A percentile compares a stretch with the other conserved stretches of the same genome.
Evolutionary conservation across 2,113 vertebrate genomes (phyloP).

Genomic region (Nycticryphes semicollaris): DNA sequence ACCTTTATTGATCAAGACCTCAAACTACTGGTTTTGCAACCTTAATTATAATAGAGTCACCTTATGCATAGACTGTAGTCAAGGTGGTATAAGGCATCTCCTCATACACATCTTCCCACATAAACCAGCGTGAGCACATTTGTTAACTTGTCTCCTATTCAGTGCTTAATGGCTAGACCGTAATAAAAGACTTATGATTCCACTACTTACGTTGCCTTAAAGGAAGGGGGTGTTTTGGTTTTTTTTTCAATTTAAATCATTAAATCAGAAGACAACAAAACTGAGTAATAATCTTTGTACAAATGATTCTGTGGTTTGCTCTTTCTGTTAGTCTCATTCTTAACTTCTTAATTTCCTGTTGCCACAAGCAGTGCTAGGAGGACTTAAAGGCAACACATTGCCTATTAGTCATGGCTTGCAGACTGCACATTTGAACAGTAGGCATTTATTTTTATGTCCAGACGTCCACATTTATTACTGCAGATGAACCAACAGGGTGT

Average conservation of each 20-base stretch:
- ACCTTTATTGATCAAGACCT: not conserved
- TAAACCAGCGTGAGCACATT: too few species aligned
- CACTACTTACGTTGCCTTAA: not conserved
- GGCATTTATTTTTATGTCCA: constrained; percentile 4
- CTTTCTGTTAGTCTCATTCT: not conserved
- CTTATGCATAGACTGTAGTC: not conserved
- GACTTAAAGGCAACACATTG: not conserved
- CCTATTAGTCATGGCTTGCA: not conserved
- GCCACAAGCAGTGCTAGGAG: not conserved
- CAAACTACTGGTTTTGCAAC: not conserved
- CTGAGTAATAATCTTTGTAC: not conserved
- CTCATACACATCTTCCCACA: not conserved
- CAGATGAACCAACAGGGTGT: not conserved
- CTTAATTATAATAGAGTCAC: not conserved
- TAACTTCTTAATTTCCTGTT: not conserved
- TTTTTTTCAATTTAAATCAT: not conserved
- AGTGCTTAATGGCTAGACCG: not conserved
- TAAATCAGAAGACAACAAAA: not conserved
- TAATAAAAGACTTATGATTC: not conserved
- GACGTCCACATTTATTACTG: not conserved
- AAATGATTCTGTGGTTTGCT: not conserved
- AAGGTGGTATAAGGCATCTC: not conserved
- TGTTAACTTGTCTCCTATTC: not conserved
- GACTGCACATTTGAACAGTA: not conserved
- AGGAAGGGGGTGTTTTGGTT: not conserved